Conservation (phyloP, 2,113 vertebrate genomes). For the Pachyramphus minor region DNA sequence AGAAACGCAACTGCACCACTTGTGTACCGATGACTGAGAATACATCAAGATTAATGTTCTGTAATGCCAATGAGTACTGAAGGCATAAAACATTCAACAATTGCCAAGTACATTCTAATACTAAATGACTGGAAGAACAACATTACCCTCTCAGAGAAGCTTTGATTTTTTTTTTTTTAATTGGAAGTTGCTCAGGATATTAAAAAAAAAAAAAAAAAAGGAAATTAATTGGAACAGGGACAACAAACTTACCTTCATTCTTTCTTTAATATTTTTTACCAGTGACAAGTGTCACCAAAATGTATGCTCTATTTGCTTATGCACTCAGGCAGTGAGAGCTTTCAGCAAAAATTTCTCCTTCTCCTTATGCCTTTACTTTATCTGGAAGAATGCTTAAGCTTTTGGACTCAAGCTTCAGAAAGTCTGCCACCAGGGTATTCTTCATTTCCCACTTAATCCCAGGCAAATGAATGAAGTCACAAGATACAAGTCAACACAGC, state of each 20-base stretch:
- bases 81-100: background rate
- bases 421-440: background rate
- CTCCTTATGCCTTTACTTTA: background rate
- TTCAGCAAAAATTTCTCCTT: background rate
- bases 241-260: background rate
- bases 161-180: background rate
- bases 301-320: background rate
- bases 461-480: conserved; percentile 3
- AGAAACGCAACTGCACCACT: background rate
- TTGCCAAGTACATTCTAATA: background rate
- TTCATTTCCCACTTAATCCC: background rate
- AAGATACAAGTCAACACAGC: background rate
- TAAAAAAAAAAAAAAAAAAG: background rate
- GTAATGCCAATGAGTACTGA: background rate
- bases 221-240: background rate
- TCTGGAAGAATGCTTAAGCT: background rate
- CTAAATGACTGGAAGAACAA: background rate
- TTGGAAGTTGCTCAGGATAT: background rate
- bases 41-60: background rate
- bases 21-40: background rate
- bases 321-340: background rate
- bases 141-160: background rate
- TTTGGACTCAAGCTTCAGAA: background rate
- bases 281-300: background rate
- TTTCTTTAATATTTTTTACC: background rate